Base-by-base conservation (phyloP, 2,797 vertebrate genomes). In the Tinamus major region DNA sequence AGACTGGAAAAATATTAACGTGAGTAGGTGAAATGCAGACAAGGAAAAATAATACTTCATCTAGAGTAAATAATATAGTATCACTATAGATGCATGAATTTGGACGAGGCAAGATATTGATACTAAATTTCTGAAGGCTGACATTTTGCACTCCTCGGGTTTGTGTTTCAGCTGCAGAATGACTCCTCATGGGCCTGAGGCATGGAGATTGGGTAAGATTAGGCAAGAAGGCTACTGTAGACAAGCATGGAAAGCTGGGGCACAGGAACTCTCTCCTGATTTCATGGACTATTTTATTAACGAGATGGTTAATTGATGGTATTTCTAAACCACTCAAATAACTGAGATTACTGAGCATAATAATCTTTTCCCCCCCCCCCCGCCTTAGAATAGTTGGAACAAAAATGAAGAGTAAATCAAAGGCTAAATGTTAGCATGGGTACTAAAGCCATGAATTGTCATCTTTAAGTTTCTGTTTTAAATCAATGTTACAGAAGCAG, bases 1-100 rank as follows among this genome's bases (percentile, higher is more conserved):
- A 93, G 92, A 71, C 74, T 89, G 74, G 63, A 91, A 96, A 96
- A 96, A 88, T 86, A 94, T 93, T 93, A 93, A 88, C 67, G 24
- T 74, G 56, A 90, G 41, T 88, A 91, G 58, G 79, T 79, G 80
- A 85, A 85, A 92, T 3, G 19, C 13, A 84, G 70, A 85, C 37
- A 88, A 95, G 83, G 85, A 88, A 91, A 92, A 91, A 77, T 70
- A 77, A 56, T 35, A 85, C 64, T 70, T 89, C 56, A 85, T 74
- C 59, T 56, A 62, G 70, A 79, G 79, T 93, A 88, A 53, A 86
- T 88, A 95, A 89, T 74, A 55, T 3, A 20, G 21, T 24, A 79
- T 49, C 31, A 49, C 20, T 74, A 64, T 48, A 92, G 56, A 48
- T 67, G 77, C 77, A 56, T 21, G 13, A 87, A 70, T 93, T 79